These are phyloP conservation scores for Mesaphorura yosii DNA, from an alignment of 1,140 invertebrate genomes.

Conservation along the genomic window DNA sequence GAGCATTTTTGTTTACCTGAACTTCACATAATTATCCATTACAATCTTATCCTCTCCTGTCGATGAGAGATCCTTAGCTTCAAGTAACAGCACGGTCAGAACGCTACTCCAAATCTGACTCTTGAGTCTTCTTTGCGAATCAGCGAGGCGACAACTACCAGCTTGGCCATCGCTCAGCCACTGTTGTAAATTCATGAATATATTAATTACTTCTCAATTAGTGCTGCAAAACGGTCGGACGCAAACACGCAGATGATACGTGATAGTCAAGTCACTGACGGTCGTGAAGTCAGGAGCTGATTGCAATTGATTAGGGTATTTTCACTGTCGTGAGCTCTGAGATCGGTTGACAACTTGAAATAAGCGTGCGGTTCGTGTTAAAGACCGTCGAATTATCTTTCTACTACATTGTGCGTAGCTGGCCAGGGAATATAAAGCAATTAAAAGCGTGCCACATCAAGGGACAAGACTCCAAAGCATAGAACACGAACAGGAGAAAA, in stretches of 20 bases:
- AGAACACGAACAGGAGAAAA: not conserved
- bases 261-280: too few species aligned
- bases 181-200: constrained; percentile 8
- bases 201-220: not conserved
- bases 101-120: constrained; percentile 91
- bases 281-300: too few species aligned
- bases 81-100: constrained; percentile 88
- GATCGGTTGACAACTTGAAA: too few species aligned
- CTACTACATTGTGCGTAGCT: too few species aligned
- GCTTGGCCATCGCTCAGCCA: constrained; percentile 25
- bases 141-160: constrained; percentile 42
- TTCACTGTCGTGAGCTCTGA: not conserved
- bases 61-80: constrained; percentile 77
- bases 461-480: not conserved
- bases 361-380: too few species aligned
- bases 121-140: constrained; percentile 67
- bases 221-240: not conserved
- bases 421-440: too few species aligned
- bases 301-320: not conserved
- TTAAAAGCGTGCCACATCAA: not conserved
- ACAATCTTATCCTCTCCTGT: constrained; percentile 68
- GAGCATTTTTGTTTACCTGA: constrained; percentile 52
- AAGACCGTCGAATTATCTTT: too few species aligned
- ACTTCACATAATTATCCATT: constrained; percentile 92
- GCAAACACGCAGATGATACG: not conserved